Conservation (phyloP, 2,888 invertebrate species). For the Tromatobia lineatoria region DNA sequence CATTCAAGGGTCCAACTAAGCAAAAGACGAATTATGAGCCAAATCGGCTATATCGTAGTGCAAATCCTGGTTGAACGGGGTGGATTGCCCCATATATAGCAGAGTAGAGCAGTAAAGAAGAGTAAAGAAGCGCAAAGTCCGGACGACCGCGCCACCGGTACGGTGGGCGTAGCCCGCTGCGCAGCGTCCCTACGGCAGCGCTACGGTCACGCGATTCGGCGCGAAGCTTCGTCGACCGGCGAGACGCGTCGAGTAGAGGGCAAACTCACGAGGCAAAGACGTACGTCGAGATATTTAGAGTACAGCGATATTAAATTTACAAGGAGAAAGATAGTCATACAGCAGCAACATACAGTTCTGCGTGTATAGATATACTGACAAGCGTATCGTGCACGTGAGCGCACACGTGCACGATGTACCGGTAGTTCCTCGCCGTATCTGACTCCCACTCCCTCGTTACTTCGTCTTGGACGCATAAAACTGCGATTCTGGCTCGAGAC, state of each 20-base stretch:
- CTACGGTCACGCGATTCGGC: conserved; percentile 36
- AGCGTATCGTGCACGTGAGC: conserved; percentile 65
- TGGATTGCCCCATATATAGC: no score
- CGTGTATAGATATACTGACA: background rate
- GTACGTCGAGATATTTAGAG: conserved; percentile 23
- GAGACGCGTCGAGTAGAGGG: conserved; percentile 5
- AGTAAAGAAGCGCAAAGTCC: background rate
- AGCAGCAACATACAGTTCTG: background rate
- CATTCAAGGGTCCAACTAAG: no score
- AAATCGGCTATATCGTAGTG: no score
- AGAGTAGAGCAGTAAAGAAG: background rate
- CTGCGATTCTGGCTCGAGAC: background rate
- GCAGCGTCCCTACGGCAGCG: conserved; percentile 24
- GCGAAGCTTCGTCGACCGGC: conserved; percentile 21
- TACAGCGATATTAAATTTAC: conserved; percentile 2
- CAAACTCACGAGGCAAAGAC: conserved; percentile 19
- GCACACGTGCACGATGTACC: conserved; percentile 59
- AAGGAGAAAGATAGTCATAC: background rate
- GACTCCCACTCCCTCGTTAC: conserved; percentile 28
- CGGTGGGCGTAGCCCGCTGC: conserved; percentile 12
- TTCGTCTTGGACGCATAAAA: conserved; percentile 6
- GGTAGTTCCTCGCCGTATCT: conserved; percentile 6
- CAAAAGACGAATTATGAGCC: no score
- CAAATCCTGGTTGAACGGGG: no score
- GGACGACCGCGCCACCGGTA: conserved; percentile 11